A percentile compares a stretch with the other conserved stretches of the same genome.
phyloP scores from a whole-genome alignment of 2,113 vertebrate species.

The Archilochus colubris region DNA sequence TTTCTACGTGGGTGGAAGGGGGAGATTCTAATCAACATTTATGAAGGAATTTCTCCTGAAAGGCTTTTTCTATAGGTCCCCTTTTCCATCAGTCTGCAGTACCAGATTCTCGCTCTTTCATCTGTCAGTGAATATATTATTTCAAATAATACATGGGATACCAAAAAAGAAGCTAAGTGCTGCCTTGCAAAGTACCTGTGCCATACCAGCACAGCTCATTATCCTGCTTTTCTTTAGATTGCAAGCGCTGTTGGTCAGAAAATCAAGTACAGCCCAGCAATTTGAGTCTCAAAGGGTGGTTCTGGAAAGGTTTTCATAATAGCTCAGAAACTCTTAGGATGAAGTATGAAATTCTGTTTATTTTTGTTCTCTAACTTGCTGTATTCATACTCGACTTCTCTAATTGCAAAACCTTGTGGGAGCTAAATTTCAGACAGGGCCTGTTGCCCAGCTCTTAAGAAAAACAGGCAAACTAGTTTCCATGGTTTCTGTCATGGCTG shows the following conservation, averaged over 20 bases:
- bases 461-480: slow-evolving; percentile 60
- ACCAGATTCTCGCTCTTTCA: background rate
- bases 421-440: slow-evolving; percentile 48
- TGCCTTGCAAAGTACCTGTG: background rate
- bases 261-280: background rate
- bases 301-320: slow-evolving; percentile 4
- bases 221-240: background rate
- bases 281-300: background rate
- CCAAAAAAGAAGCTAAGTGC: background rate
- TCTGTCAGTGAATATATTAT: background rate
- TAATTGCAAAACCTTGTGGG: slow-evolving; percentile 60
- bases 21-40: background rate
- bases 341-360: slow-evolving; percentile 24
- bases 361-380: slow-evolving; percentile 24
- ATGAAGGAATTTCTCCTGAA: background rate
- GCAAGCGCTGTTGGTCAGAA: background rate
- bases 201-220: background rate
- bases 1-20: background rate
- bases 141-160: background rate
- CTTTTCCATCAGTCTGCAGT: background rate
- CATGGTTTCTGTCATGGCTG: slow-evolving; percentile 62
- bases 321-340: background rate
- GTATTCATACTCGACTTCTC: slow-evolving; percentile 21
- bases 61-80: background rate
- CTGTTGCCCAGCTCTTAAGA: slow-evolving; percentile 38